Base-by-base conservation (phyloP, 2,797 vertebrate species). In the Parambassis ranga region DNA sequence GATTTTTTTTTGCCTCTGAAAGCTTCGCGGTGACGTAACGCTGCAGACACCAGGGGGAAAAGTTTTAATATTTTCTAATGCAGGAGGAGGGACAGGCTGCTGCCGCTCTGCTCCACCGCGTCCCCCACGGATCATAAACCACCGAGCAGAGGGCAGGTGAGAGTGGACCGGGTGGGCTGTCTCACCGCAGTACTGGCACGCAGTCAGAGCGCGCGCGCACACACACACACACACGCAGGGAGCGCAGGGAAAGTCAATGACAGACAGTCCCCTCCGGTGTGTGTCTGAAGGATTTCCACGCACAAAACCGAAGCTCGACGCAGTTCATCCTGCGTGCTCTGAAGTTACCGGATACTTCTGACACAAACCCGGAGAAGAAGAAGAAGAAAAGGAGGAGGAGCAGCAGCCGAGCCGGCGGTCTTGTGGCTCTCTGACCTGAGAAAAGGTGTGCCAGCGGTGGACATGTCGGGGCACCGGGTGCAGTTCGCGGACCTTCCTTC, bases 391-490 rank as follows among this genome's bases (percentile, higher is more conserved):
- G n/a, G n/a, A n/a, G n/a, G n/a, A n/a, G n/a, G n/a, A n/a, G n/a
- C n/a, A n/a, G 26, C 26, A 9, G 41, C 23, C 5, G 24, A 37
- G 65, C 18, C 36, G 37, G 59, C 19, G 52, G 28, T 28, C 38
- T 42, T n/a, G 42, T 10, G 58, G 37, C 33, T 50, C 33, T 50
- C 68, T 64, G 76, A 81, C 67, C 80, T 15, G 71, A 67, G 51
- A 46, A n/a, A n/a, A n/a, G n/a, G n/a, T n/a, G n/a, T n/a, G 31
- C 39, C 8, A 27, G 10, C 8, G 42, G 35, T 37, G 71, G 77
- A 78, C 73, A 92, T 94, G 93, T 92, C 93, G 69, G 91, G 93
- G 85, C 92, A 93, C 80, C 91, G 92, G 87, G 93, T 94, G 75
- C 93, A 94, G 84, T 94, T 94, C 76, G 91, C 83, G 38, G 93